Base-by-base conservation (phyloP, 2,888 invertebrate species). In the Ornithoptera alexandrae region DNA sequence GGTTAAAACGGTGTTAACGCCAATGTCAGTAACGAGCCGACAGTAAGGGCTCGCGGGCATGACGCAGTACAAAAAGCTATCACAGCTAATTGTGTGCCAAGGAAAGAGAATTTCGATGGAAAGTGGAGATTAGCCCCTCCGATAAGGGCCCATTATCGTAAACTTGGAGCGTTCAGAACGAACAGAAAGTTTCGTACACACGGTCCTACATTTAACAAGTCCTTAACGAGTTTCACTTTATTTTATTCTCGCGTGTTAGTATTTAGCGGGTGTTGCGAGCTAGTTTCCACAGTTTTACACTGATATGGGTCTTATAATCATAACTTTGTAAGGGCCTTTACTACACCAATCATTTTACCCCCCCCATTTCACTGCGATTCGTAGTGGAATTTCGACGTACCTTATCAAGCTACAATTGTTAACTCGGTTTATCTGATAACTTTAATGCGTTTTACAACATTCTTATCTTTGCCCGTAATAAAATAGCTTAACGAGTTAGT, bases 31-130 rank as follows among this genome's bases (percentile, higher is more conserved):
- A 77, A 73, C 69, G 30, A 76, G 72, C 46, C 36, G 65, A 63
- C 24, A 50, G 69, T 74, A 73, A 74, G 69, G 72, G 76, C 78
- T 79, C 80, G 82, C 81, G 81, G 83, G 81, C 86, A 86, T 88
- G 86, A 88, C 87, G 85, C 79, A 77, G 85, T 87, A 86, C 82
- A 86, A 88, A 90, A 88, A 88, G 85, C 88, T 87, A 90, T 88
- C 87, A 87, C 81, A 86, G 84, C 86, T 90, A 90, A 90, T 89
- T 90, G 89, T 89, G 85, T 83, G 85, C 86, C 85, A 85, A 86
- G 84, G 83, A 87, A 89, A 87, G 87, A 88, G 88, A 89, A 86
- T 86, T 88, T 86, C 81, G 83, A 85, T 82, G 79, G 83, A 84
- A 85, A 78, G 78, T 83, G 74, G 78, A 83, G 88, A 89, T 89